phyloP scores from a whole-genome alignment of 2,888 invertebrate genomes.

The Morinoia aosen region DNA sequence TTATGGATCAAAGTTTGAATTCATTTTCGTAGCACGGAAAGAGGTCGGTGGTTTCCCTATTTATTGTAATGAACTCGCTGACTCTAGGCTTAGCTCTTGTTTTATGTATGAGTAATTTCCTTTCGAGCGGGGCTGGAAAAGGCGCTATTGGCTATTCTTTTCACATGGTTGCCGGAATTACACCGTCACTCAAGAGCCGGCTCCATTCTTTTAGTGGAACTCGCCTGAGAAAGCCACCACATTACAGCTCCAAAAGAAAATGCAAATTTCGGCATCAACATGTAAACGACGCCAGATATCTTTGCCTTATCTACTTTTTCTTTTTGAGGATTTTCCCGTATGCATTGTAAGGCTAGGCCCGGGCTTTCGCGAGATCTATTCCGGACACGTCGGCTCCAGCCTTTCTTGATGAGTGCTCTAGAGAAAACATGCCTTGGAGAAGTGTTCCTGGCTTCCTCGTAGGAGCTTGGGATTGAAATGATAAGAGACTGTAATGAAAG shows the following conservation, averaged over 20 bases:
- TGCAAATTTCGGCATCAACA: conserved; percentile 50
- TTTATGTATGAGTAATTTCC: conserved; percentile 50
- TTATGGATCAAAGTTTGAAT: background rate
- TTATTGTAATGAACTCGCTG: conserved; percentile 10
- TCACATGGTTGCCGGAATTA: conserved; percentile 26
- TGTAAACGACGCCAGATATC: conserved; percentile 50
- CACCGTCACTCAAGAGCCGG: conserved; percentile 32
- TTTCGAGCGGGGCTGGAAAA: background rate
- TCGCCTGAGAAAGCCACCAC: conserved; percentile 36
- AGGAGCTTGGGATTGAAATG: conserved; percentile 27
- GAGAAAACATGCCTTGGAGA: background rate
- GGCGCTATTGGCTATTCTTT: conserved; percentile 44
- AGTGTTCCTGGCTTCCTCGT: conserved; percentile 1
- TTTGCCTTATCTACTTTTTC: conserved; percentile 35
- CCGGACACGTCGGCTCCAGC: conserved; percentile 37
- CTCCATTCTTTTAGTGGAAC: conserved; percentile 48
- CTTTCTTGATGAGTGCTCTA: conserved; percentile 33
- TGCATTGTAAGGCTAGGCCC: conserved; percentile 29
- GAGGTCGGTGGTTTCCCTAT: background rate
- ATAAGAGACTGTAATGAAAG: conserved; percentile 17
- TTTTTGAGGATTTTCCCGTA: background rate
- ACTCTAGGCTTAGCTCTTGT: background rate
- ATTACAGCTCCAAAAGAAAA: conserved; percentile 45
- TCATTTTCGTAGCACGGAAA: background rate
- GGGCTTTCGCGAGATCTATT: conserved; percentile 35